Conservation (phyloP, 2,797 vertebrate genomes). For the Sylvilagus floridanus region DNA sequence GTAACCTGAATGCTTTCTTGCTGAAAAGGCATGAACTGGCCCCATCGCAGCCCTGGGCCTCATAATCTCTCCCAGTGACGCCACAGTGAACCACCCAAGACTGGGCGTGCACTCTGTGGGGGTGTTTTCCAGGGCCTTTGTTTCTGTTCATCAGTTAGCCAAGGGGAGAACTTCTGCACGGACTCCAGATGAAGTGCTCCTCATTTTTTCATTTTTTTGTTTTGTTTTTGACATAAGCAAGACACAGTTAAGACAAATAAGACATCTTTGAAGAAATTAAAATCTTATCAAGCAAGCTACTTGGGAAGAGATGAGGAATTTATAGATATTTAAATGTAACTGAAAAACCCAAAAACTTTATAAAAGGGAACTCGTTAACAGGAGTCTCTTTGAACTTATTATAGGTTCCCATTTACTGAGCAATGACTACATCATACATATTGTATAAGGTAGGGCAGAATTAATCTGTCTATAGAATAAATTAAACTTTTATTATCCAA, state of each 20-base stretch:
- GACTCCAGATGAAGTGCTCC: background rate
- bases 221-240: background rate
- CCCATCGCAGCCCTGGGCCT: slow-evolving; percentile 53
- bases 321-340: slow-evolving; percentile 32
- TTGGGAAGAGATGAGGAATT: slow-evolving; percentile 32
- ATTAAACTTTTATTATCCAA: slow-evolving; percentile 45
- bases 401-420: slow-evolving; percentile 5
- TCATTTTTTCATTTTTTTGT: background rate
- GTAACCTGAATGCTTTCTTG: slow-evolving; percentile 75
- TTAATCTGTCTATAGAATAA: slow-evolving; percentile 49
- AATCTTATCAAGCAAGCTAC: slow-evolving; percentile 37
- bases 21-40: slow-evolving; percentile 72
- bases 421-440: background rate
- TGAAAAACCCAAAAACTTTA: slow-evolving; percentile 41
- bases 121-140: background rate
- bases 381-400: slow-evolving; percentile 49
- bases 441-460: slow-evolving; percentile 20
- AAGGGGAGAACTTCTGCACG: background rate
- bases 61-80: slow-evolving; percentile 46
- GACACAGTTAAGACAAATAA: slow-evolving; percentile 22
- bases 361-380: background rate
- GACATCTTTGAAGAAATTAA: slow-evolving; percentile 45
- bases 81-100: slow-evolving; percentile 27
- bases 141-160: slow-evolving; percentile 57
- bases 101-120: background rate